Conservation (phyloP, 2,113 vertebrate genomes). For the Onychostruthus taczanowskii region DNA sequence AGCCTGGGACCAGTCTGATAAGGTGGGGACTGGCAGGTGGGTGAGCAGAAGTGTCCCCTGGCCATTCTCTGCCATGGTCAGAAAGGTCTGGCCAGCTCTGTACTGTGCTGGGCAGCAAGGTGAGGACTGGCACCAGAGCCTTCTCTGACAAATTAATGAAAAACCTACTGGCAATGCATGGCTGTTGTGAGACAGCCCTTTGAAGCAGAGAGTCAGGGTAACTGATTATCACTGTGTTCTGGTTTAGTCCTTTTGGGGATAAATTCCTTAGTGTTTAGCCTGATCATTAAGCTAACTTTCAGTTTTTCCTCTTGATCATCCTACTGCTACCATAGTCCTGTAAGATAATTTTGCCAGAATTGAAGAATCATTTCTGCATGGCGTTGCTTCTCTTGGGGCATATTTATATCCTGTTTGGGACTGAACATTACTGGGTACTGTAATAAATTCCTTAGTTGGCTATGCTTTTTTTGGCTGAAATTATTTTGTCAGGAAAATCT, state of each 20-base stretch:
- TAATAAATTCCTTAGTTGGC: background rate
- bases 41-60: background rate
- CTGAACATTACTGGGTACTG: background rate
- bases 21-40: background rate
- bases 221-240: background rate
- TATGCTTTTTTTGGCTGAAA: background rate
- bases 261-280: background rate
- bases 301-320: background rate
- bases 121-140: background rate
- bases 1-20: background rate
- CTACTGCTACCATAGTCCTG: background rate
- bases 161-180: background rate
- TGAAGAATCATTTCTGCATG: background rate
- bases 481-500: background rate
- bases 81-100: background rate
- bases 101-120: background rate
- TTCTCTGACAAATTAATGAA: background rate
- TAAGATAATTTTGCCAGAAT: background rate
- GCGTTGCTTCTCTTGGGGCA: background rate
- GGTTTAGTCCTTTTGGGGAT: background rate
- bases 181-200: background rate
- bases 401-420: background rate
- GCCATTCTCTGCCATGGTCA: background rate
- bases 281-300: background rate
- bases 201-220: background rate